phyloP scores from a whole-genome alignment of 2,113 vertebrate genomes.

The Mionectes macconnelli region DNA sequence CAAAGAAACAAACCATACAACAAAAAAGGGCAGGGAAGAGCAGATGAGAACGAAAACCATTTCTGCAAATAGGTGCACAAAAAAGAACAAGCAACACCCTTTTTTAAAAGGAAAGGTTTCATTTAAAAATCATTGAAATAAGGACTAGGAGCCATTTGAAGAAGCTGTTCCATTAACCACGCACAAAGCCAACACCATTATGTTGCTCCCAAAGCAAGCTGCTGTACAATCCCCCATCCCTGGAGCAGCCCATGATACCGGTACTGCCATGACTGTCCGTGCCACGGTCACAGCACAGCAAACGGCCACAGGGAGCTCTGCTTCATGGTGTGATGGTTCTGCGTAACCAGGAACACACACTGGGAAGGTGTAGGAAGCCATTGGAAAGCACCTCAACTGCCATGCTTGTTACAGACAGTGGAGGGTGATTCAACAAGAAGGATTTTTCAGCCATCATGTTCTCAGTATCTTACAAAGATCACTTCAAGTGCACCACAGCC shows the following conservation, averaged over 20 bases:
- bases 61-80: background rate
- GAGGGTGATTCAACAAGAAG: background rate
- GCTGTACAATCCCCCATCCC: background rate
- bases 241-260: background rate
- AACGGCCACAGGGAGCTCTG: background rate
- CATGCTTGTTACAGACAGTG: background rate
- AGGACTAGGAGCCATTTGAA: background rate
- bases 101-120: background rate
- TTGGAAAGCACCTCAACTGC: background rate
- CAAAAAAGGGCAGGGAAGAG: background rate
- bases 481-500: background rate
- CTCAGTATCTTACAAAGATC: background rate
- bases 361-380: background rate
- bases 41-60: background rate
- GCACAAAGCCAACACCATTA: background rate
- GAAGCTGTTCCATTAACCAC: background rate
- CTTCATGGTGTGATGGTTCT: fast-evolving
- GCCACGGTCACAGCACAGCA: background rate
- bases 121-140: background rate
- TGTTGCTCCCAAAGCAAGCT: background rate
- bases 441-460: background rate
- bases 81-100: background rate
- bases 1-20: background rate
- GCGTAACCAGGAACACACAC: fast-evolving
- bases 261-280: background rate